Base-by-base conservation (phyloP, 92 coral and sea anemone species). In the Parazoanthus swiftii region DNA sequence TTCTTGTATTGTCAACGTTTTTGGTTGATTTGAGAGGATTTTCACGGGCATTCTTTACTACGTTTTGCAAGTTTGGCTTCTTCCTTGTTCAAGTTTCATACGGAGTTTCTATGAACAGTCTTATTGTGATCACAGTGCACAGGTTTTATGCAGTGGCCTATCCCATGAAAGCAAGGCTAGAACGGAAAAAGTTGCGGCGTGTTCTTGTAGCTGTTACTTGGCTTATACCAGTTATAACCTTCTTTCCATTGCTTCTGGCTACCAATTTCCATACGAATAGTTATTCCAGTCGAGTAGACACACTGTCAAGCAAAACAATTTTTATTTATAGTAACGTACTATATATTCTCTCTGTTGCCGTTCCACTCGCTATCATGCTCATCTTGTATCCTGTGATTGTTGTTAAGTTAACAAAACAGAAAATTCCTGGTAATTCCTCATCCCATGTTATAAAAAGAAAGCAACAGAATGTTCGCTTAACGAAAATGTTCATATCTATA, bases 401-500 rank as follows among this genome's bases (percentile, higher is more conserved):
- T n/a, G 33, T 67, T 18, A 82, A n/a, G 76, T 42, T 82, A 21
- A 33, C 44, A 66, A 66, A 82, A 65, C 86, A 67, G 65, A 66
- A 82, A 13, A 44, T 85, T 36, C 72, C 81, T 0, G 70, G 88
- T 18, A 74, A 29, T 13, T 46, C 39, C 81, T 54, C 59, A 13
- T 54, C 18, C 18, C 59, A 13, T 13, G 59, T 54, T 54, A 54
- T 1, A 13, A 54, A 11, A 54, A 54, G 59, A 54, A 13, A 20
- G 14, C 59, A 15, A 54, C 59, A 54, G 59, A 54, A 54, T 2
- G 59, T 54, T 54, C 59, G 18, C 59, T 54, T 54, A 15, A 54
- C 59, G 14, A 54, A 13, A 54, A 54, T 54, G 59, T 54, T 54
- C 20, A 1, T 15, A 54, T 13, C 59, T 54, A 54, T 54, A 54